phyloP scores from a whole-genome alignment of 2,113 vertebrate genomes.

The Alexandromys fortis region DNA sequence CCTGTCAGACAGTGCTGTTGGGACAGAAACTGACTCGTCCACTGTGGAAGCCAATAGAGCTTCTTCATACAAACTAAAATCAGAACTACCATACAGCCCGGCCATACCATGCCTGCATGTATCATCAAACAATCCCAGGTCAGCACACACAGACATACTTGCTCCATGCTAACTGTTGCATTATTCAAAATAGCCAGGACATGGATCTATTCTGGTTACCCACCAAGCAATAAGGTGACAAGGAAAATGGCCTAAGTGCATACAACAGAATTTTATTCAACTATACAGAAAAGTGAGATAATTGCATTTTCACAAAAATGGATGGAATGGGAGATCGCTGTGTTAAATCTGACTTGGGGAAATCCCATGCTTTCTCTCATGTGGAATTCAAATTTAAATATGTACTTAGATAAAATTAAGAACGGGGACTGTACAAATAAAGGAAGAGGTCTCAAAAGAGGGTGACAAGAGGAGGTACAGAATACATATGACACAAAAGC shows the following conservation, averaged over 20 bases:
- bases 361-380: neutral
- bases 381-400: neutral
- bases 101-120: too few species aligned
- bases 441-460: neutral
- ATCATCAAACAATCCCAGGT: too few species aligned
- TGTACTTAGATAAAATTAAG: neutral
- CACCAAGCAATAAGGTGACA: neutral
- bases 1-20: neutral
- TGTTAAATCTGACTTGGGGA: neutral
- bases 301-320: neutral
- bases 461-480: neutral
- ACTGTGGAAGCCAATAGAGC: neutral
- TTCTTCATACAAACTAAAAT: neutral
- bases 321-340: neutral
- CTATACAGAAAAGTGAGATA: neutral
- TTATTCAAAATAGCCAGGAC: neutral
- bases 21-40: neutral
- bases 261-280: neutral
- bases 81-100: neutral
- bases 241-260: neutral
- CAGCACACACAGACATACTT: neutral
- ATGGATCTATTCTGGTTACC: neutral
- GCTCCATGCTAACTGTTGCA: neutral
- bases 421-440: neutral
- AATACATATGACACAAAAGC: neutral